A percentile compares a stretch with the other conserved stretches of the same genome.
phyloP scores from a whole-genome alignment of 2,888 invertebrate species.

The Campopleginae sp. region DNA sequence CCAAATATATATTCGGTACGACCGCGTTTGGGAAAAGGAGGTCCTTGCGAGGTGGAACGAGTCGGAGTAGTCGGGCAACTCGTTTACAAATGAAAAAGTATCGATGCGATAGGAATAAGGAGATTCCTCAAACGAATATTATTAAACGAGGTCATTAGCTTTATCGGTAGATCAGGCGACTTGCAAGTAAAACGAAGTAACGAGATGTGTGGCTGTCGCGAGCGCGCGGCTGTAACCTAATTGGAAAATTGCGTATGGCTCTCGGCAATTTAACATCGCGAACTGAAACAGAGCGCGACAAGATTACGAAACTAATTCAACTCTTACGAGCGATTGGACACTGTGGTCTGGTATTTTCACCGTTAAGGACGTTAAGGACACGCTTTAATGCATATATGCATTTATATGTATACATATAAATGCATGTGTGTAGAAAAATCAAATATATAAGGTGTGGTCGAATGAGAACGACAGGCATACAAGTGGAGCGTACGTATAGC shows the following conservation, averaged over 20 bases:
- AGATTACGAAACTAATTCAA: slow-evolving; percentile 70
- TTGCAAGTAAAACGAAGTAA: slow-evolving; percentile 28
- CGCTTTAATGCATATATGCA: slow-evolving; percentile 33
- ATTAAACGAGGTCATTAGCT: slow-evolving; percentile 45
- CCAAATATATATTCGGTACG: background rate
- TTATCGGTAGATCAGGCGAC: slow-evolving; percentile 43
- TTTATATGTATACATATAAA: slow-evolving; percentile 8
- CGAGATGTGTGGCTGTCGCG: slow-evolving; percentile 59
- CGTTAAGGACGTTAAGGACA: slow-evolving; percentile 67
- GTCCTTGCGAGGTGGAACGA: background rate
- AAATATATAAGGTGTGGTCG: slow-evolving; percentile 32
- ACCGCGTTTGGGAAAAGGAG: background rate
- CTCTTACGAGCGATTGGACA: slow-evolving; percentile 67
- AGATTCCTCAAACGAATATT: slow-evolving; percentile 5
- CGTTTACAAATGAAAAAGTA: background rate
- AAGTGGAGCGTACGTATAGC: background rate
- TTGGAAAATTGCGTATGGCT: slow-evolving; percentile 72
- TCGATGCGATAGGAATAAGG: background rate
- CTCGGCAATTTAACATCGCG: slow-evolving; percentile 68
- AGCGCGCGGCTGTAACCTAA: slow-evolving; percentile 66
- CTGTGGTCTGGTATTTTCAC: slow-evolving; percentile 63
- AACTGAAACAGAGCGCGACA: slow-evolving; percentile 71
- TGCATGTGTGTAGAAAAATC: background rate
- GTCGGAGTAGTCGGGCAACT: background rate
- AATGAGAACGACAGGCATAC: slow-evolving; percentile 21